Evolutionary conservation across 2,113 vertebrate genomes (phyloP).

Genomic region (Xiphophorus hellerii): DNA sequence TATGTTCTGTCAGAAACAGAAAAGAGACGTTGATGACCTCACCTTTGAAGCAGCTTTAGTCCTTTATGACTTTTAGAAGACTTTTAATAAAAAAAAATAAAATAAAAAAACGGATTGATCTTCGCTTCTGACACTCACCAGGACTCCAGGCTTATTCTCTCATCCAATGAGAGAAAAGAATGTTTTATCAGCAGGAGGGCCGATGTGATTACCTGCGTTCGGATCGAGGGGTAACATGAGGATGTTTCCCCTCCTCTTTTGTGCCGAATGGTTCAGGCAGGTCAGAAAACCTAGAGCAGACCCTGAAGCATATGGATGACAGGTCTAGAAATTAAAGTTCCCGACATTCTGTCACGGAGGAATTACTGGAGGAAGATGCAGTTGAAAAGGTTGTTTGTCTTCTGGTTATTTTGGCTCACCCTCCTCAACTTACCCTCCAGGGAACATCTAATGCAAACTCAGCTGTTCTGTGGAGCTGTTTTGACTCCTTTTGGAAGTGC

Average conservation of each 20-base stretch:
- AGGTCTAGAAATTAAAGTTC: constrained; percentile 1
- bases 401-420: not conserved
- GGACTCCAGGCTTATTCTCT: not conserved
- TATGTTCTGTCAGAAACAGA: not conserved
- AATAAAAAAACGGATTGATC: not conserved
- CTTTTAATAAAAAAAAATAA: not conserved
- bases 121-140: constrained; percentile 12
- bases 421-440: constrained; percentile 2
- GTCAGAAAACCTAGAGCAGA: constrained; percentile 10
- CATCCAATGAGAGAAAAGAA: constrained; percentile 7
- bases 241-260: not conserved
- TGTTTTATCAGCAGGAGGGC: constrained; percentile 20
- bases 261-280: not conserved
- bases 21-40: not conserved
- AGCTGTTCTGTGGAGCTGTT: not conserved
- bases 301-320: not conserved
- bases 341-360: not conserved
- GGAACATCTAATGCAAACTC: not conserved
- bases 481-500: not conserved
- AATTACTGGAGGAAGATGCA: not conserved
- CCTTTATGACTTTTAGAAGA: not conserved
- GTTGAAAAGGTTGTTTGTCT: constrained; percentile 8
- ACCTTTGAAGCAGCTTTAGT: not conserved
- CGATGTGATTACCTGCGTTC: not conserved
- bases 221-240: not conserved